phyloP scores from a whole-genome alignment of 1,140 invertebrate genomes.

The Cotesia chilonis region DNA sequence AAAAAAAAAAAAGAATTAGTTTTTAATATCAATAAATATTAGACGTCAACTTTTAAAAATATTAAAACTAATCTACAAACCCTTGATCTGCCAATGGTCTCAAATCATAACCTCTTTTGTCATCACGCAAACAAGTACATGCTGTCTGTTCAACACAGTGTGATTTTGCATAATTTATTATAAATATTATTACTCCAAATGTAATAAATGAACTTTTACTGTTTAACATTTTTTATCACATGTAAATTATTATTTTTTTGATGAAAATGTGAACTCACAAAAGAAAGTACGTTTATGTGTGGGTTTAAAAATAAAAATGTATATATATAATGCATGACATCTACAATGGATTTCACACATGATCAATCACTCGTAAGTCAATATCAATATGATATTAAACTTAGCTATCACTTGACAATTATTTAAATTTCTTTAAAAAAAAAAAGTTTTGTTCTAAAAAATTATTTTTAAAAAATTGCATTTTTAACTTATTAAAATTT shows the following conservation, averaged over 20 bases:
- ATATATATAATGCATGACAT: no score
- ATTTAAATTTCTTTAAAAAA: no score
- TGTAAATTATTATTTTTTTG: not conserved
- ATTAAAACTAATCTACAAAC: not conserved
- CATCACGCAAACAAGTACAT: not conserved
- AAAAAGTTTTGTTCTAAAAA: no score
- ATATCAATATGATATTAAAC: no score
- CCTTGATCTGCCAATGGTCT: not conserved
- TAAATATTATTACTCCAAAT: not conserved
- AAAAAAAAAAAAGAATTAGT: conserved; percentile 16
- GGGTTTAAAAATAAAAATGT: no score
- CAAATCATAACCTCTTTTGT: conserved; percentile 15
- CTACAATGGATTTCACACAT: no score
- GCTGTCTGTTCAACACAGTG: conserved; percentile 1
- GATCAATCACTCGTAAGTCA: no score
- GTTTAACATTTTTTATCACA: not conserved
- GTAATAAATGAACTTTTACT: not conserved
- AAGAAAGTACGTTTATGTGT: no score
- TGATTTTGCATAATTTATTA: not conserved
- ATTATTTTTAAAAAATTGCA: no score
- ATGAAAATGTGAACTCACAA: no score
- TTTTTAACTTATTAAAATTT: no score
- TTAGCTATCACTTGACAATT: no score
- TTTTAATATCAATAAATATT: not conserved
- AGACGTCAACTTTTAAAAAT: not conserved